Evolutionary conservation across 64 coral and sea anemone genomes (phyloP), one percentile per base, ranked within the genome.

Genomic region (Pocillopora verrucosa): DNA sequence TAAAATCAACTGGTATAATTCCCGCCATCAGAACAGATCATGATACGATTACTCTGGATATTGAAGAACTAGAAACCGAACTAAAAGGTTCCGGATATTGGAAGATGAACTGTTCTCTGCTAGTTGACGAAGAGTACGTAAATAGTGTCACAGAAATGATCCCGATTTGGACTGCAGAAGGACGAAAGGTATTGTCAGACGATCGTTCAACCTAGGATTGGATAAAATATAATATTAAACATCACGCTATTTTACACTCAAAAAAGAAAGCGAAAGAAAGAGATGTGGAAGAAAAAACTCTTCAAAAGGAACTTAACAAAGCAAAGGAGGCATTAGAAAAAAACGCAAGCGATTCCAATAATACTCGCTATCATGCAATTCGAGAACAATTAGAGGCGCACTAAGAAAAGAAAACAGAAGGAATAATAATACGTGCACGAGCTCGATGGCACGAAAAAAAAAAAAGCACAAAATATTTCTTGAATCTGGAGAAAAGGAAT

Each of bases 401-500:
- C 59, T 45, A 45, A 1, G 58, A 56, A 26, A 10, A 58, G 17
- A 80, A 80, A 59, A 16, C n/a, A 5, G 5, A 80, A 59, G 78
- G 56, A 1, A 59, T 59, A 2, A 80, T 80, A 14, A 59, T 80
- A 17, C 38, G 78, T 20, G 56, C 36, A 26, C 1, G 56, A 80
- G 78, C 78, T 1, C 36, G 56, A 9, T 87, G 85, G 69, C 14
- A 34, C 2, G 85, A 87, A 75, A 3, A 74, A 0, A 70, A 87
- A 24, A 87, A 87, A 58, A 65, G 30, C 25, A 73, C 84, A 11
- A 72, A 68, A 20, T 87, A 87, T 57, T 74, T 87, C n/a, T 51
- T 73, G 5, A 72, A 87, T 4, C 30, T 87, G 24, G 86, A 88
- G 76, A 88, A 76, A 76, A 36, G 37, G 2, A 75, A 88, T 15